These are phyloP conservation scores for Myotis myotis DNA, from an alignment of 2,797 vertebrate species.

Conservation along the genomic window DNA sequence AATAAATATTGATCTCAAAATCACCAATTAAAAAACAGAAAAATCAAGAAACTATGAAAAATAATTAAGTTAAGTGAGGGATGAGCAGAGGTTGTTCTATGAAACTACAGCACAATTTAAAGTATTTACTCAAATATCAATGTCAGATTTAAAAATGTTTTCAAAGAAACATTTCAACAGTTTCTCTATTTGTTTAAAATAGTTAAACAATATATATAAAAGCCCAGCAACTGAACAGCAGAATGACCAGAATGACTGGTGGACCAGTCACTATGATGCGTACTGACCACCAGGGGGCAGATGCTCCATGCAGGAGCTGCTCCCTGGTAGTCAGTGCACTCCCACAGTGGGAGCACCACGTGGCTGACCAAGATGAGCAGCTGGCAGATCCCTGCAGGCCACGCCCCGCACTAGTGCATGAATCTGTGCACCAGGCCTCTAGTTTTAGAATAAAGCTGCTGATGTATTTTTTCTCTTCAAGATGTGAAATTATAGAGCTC, in stretches of 20 bases:
- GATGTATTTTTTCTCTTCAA: not conserved
- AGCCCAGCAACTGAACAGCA: too few species aligned
- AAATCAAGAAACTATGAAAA: not conserved
- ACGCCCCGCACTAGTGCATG: too few species aligned
- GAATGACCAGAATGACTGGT: too few species aligned
- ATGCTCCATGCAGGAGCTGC: too few species aligned
- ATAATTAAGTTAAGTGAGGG: not conserved
- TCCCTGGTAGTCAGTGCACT: too few species aligned
- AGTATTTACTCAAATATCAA: not conserved
- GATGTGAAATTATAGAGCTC: not conserved
- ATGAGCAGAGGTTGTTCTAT: not conserved
- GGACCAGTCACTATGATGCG: too few species aligned
- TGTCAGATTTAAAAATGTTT: not conserved
- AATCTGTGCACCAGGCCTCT: too few species aligned
- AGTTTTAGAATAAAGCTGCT: not conserved
- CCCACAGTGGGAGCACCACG: too few species aligned
- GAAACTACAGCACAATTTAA: not conserved
- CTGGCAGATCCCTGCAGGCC: too few species aligned
- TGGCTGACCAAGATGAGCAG: too few species aligned
- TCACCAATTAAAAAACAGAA: not conserved
- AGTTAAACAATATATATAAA: not conserved
- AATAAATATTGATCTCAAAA: conserved; percentile 3
- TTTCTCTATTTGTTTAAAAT: not conserved
- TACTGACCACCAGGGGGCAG: too few species aligned
- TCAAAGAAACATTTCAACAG: not conserved